These are phyloP conservation scores for Clarias batrachus DNA, from an alignment of 2,113 vertebrate genomes.

Conservation along the genomic window DNA sequence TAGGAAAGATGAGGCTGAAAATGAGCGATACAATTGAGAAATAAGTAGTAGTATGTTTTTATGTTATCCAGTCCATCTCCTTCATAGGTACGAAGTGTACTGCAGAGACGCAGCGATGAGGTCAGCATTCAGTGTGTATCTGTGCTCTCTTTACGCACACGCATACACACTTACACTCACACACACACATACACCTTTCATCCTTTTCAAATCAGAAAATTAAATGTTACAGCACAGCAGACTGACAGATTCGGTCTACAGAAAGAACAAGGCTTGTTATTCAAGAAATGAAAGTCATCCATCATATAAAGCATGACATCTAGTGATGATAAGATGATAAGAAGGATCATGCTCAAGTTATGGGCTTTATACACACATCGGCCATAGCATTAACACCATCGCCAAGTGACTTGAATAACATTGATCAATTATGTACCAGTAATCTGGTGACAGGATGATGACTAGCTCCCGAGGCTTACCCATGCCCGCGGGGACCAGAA, in stretches of 20 bases:
- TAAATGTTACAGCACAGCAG: background rate
- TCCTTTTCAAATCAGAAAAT: background rate
- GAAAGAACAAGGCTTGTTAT: background rate
- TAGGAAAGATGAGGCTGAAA: background rate
- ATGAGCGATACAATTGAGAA: background rate
- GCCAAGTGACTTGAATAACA: too few species aligned
- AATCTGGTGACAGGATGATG: too few species aligned
- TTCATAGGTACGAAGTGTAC: background rate
- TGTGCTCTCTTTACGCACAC: conserved; percentile 6
- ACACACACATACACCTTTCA: conserved; percentile 1
- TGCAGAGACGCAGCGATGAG: background rate
- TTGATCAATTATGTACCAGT: too few species aligned
- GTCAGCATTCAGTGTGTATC: conserved; percentile 24
- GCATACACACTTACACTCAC: background rate
- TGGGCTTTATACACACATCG: too few species aligned
- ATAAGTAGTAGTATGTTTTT: background rate
- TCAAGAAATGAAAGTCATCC: background rate
- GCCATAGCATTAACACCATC: too few species aligned
- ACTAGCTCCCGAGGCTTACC: too few species aligned
- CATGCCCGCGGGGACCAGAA: too few species aligned
- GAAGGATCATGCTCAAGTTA: background rate
- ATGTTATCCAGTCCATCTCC: background rate
- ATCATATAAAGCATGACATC: background rate
- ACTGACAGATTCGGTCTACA: background rate
- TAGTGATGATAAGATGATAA: background rate